These are phyloP conservation scores for Gorsachius goisagi DNA, from an alignment of 2,113 vertebrate genomes.

Conservation along the genomic window DNA sequence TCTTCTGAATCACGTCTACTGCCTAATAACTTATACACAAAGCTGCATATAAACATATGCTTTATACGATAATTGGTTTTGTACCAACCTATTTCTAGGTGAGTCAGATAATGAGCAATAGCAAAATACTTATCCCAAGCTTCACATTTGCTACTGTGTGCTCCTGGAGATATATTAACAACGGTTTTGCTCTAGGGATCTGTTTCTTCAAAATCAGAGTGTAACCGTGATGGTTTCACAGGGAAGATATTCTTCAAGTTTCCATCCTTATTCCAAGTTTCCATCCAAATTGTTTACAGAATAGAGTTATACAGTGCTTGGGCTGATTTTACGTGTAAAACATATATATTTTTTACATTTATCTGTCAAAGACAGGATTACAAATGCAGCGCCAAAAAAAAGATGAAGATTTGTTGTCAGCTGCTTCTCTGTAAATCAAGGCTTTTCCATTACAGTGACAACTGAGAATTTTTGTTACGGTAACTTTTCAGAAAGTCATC, in stretches of 20 bases:
- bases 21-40: slow-evolving; percentile 22
- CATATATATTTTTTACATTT: not conserved
- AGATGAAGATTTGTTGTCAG: not conserved
- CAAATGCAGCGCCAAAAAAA: not conserved
- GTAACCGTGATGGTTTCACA: not conserved
- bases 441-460: not conserved
- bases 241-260: not conserved
- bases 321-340: not conserved
- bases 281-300: not conserved
- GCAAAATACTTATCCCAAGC: not conserved
- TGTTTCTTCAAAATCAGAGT: not conserved
- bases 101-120: slow-evolving; percentile 28
- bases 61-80: not conserved
- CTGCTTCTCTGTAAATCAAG: not conserved
- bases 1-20: slow-evolving; percentile 11
- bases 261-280: not conserved
- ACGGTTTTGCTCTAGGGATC: not conserved
- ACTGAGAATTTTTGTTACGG: not conserved
- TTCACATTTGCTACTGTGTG: not conserved
- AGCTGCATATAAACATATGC: not conserved
- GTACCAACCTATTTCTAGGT: slow-evolving; percentile 4
- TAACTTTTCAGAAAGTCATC: not conserved
- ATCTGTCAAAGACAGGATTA: not conserved
- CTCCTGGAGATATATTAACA: not conserved
- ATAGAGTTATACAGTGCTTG: not conserved